phyloP scores from a whole-genome alignment of 2,113 vertebrate species.

The Bubo blakistoni region DNA sequence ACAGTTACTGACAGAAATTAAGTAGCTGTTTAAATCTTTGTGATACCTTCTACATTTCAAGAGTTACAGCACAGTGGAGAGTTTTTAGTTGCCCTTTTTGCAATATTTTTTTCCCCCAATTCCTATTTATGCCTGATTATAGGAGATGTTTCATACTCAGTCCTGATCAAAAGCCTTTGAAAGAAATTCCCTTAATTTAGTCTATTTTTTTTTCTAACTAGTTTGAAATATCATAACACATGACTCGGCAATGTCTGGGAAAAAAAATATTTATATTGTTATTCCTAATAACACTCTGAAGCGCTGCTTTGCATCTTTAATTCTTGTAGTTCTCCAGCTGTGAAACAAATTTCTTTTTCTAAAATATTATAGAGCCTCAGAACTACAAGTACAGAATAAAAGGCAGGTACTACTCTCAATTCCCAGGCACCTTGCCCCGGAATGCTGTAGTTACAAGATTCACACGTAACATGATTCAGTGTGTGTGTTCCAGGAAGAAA shows the following conservation, averaged over 20 bases:
- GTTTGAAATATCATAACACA: not conserved
- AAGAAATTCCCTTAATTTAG: not conserved
- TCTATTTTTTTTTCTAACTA: not conserved
- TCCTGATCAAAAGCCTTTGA: not conserved
- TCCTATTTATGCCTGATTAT: not conserved
- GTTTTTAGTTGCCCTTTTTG: not conserved
- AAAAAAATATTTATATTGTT: not conserved
- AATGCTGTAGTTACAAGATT: not conserved
- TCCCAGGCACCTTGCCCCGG: not conserved
- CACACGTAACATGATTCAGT: not conserved
- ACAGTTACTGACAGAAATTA: slow-evolving; percentile 34
- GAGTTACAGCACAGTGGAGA: not conserved
- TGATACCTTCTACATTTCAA: slow-evolving; percentile 4
- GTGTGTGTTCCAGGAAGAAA: not conserved
- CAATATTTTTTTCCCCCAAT: fast-evolving
- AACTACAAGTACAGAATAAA: not conserved
- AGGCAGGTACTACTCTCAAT: not conserved
- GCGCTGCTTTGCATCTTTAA: not conserved
- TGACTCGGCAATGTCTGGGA: not conserved
- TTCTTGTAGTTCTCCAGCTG: not conserved
- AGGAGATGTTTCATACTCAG: not conserved
- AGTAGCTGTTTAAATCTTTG: slow-evolving; percentile 11
- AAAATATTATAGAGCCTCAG: not conserved
- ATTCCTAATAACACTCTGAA: not conserved
- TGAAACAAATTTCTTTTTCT: not conserved